Conservation (phyloP, 2,113 vertebrate genomes). For the Oryzias celebensis region DNA sequence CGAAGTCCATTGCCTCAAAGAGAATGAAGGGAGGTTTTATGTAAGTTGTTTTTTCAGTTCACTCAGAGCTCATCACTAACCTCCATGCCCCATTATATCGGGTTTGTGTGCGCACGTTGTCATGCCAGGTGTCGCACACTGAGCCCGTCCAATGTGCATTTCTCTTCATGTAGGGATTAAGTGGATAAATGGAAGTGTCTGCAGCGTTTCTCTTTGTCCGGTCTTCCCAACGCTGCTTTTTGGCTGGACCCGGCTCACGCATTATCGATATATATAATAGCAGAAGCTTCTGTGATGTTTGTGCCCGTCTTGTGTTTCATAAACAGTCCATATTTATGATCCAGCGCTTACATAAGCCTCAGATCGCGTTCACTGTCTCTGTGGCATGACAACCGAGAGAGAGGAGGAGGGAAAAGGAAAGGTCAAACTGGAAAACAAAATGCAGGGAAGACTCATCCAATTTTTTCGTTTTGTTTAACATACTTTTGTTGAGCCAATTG, state of each 20-base stretch:
- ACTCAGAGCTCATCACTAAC: conserved; percentile 36
- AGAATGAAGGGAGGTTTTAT: conserved; percentile 47
- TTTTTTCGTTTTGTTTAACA: no score
- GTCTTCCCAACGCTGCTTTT: conserved; percentile 18
- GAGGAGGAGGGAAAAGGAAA: conserved; percentile 4
- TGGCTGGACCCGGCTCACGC: neutral
- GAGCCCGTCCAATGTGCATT: conserved; percentile 9
- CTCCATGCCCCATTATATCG: conserved; percentile 20
- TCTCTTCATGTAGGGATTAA: neutral
- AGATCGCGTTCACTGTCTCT: conserved; percentile 69
- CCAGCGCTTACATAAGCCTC: conserved; percentile 67
- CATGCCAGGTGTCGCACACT: conserved; percentile 19
- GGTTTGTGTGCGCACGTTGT: neutral
- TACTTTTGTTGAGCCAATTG: no score
- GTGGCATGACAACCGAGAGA: conserved; percentile 36
- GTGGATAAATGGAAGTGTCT: conserved; percentile 2
- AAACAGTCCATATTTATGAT: conserved; percentile 66
- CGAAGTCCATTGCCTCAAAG: conserved; percentile 31
- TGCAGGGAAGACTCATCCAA: neutral
- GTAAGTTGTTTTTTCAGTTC: conserved; percentile 46
- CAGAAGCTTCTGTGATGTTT: conserved; percentile 23
- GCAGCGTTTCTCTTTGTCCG: conserved; percentile 19
- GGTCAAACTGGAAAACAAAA: conserved; percentile 29
- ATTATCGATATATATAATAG: conserved; percentile 14
- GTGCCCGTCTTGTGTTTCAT: conserved; percentile 56